Percentiles rank a stretch among this genome's conserved stretches.
These are phyloP conservation scores for Hirudo medicinalis DNA, from an alignment of 1,140 invertebrate genomes.

Conservation along the genomic window DNA sequence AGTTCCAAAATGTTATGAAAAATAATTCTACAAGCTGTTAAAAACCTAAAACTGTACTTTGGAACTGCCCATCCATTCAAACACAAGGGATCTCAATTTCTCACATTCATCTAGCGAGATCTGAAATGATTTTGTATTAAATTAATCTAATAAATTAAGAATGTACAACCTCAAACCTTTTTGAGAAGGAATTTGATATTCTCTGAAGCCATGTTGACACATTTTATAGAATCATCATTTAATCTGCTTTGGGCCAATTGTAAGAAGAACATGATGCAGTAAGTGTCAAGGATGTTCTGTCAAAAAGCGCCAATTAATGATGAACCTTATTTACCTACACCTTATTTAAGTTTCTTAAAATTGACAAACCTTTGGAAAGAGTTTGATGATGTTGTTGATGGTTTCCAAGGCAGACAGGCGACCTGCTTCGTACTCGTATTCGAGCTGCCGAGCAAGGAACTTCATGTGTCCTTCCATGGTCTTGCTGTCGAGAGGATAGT, in stretches of 20 bases:
- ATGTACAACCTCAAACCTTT: slow-evolving; percentile 28
- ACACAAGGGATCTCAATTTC: not conserved
- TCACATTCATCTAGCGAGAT: not conserved
- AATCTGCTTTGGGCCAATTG: slow-evolving; percentile 50
- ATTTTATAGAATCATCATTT: slow-evolving; percentile 41
- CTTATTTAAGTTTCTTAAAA: too few species aligned
- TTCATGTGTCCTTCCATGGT: slow-evolving; percentile 53
- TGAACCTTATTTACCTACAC: too few species aligned
- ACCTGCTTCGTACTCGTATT: slow-evolving; percentile 63
- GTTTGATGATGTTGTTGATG: slow-evolving; percentile 60
- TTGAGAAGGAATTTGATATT: slow-evolving; percentile 39
- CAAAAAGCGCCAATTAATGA: slow-evolving; percentile 28
- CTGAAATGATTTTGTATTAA: not conserved
- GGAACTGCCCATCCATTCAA: not conserved
- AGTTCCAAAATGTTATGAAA: not conserved
- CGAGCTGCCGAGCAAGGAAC: slow-evolving; percentile 68
- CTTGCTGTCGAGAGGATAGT: slow-evolving; percentile 61
- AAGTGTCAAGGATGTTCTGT: slow-evolving; percentile 49
- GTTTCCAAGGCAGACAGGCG: slow-evolving; percentile 71
- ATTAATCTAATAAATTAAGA: not conserved
- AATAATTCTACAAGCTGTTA: not conserved
- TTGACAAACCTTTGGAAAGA: slow-evolving; percentile 53
- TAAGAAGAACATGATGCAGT: slow-evolving; percentile 57
- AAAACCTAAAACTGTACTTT: not conserved
- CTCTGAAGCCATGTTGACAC: slow-evolving; percentile 35